Base-by-base conservation (phyloP, 2,888 invertebrate species). In the Pyrrhosoma nymphula region DNA sequence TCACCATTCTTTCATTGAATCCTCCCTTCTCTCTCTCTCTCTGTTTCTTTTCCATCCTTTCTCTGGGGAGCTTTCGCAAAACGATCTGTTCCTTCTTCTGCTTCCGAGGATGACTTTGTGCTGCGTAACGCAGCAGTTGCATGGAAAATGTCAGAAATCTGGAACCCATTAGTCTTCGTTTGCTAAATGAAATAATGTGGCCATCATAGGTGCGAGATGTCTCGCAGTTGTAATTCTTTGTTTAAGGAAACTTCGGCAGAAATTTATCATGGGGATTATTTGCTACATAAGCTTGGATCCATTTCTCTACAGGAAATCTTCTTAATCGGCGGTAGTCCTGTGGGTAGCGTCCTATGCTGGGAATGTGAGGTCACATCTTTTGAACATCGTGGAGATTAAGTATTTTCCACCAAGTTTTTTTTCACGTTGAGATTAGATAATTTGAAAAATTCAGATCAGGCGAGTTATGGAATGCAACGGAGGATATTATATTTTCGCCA, bases 1-100 rank as follows among this genome's bases (percentile, higher is more conserved):
- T 75, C 69, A 55, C 69, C 69, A 93, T 93, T 93, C 93, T 93
- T 93, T 75, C 69, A 60, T 18, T 82, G n/a, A 93, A 75, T 14
- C 47, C 69, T 18, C 14, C 35, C 63, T 14, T 26, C 69, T 18
- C 14, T 60, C 63, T 26, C 35, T 63, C 91, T n/a, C 47, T 47
- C 55, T 10, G 8, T 16, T 47, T 35, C 82, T 30, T 88, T 35
- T 30, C 30, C 35, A 18, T 88, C 30, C 47, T 47, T 39, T n/a
- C 47, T 56, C 56, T 14, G 90, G 47, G 30, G 60, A 60, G 56
- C 90, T 56, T 91, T 56, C n/a, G 10, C 60, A 56, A 91, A 91
- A 91, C 91, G 35, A 35, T 30, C 63, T 63, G n/a, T 39, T 35
- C 30, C 39, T 91, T n/a, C 56, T 63, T 16, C 60, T 60, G 60